Percentiles rank a stretch among this genome's conserved stretches.
These are phyloP conservation scores for Mobula birostris DNA, from an alignment of 2,113 vertebrate genomes.

Conservation along the genomic window DNA sequence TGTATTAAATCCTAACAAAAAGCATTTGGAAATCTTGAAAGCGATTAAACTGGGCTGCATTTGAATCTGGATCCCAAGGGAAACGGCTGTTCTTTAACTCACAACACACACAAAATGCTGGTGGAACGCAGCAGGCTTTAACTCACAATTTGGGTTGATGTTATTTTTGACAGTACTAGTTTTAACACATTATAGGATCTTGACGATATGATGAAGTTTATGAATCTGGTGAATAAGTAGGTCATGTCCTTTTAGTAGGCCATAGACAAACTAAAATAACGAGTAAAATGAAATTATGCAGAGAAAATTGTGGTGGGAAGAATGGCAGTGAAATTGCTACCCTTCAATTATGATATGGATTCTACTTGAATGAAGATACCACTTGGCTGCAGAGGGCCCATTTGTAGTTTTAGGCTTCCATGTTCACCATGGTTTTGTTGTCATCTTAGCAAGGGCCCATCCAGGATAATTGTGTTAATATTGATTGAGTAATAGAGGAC, in stretches of 20 bases:
- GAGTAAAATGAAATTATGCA: background rate
- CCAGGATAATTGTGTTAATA: background rate
- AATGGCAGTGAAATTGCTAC: background rate
- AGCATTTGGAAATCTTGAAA: background rate
- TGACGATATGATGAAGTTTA: too few species aligned
- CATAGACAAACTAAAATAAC: background rate
- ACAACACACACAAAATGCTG: too few species aligned
- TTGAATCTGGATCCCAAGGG: background rate
- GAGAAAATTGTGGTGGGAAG: background rate
- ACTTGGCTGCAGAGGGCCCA: background rate
- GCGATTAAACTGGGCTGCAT: background rate
- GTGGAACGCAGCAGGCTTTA: background rate
- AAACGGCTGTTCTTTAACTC: background rate
- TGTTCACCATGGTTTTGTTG: background rate
- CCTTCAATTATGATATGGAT: background rate
- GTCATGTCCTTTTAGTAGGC: background rate
- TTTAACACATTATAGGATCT: background rate
- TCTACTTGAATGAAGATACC: background rate
- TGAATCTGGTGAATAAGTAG: background rate
- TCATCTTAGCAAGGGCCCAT: background rate
- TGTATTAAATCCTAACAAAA: too few species aligned
- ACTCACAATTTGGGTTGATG: background rate
- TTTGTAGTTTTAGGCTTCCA: background rate
- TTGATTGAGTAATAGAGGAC: background rate
- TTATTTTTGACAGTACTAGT: background rate